These are phyloP conservation scores for Rafetus swinhoei DNA, from an alignment of 2,113 vertebrate genomes.

Conservation along the genomic window DNA sequence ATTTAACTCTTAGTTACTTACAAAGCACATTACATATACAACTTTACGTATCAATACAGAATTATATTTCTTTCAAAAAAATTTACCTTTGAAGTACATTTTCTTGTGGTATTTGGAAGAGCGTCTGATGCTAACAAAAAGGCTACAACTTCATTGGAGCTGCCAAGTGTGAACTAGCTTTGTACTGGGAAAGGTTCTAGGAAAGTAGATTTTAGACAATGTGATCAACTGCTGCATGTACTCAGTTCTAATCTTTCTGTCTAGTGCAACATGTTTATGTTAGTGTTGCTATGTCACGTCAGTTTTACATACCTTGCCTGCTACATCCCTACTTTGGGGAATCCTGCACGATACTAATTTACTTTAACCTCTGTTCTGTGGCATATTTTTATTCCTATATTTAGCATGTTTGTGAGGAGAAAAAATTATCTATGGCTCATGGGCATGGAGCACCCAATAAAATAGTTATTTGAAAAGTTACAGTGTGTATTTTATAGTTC, in stretches of 20 bases:
- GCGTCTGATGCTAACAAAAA: not conserved
- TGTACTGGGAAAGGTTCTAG: constrained; percentile 45
- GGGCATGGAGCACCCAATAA: not conserved
- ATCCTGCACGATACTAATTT: rapidly evolving
- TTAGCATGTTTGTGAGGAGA: rapidly evolving
- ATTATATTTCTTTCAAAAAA: rapidly evolving
- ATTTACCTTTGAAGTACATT: not conserved
- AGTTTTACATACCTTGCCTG: not conserved
- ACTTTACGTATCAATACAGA: not conserved
- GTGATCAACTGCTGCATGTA: constrained; percentile 19
- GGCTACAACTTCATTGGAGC: not conserved
- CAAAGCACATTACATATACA: not conserved
- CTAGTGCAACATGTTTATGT: not conserved
- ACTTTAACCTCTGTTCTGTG: not conserved
- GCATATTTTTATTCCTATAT: not conserved
- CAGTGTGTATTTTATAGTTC: constrained; percentile 3
- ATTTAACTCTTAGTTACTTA: not conserved
- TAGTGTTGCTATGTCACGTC: not conserved
- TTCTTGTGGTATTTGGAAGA: constrained; percentile 44
- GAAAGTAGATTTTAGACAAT: constrained; percentile 44
- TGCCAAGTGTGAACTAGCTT: not conserved
- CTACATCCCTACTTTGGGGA: not conserved
- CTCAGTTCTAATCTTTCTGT: not conserved
- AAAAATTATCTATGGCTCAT: rapidly evolving
- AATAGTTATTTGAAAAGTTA: not conserved